Evolutionary conservation across 2,888 invertebrate genomes (phyloP).

Genomic region (Sphecodes monilicornis): DNA sequence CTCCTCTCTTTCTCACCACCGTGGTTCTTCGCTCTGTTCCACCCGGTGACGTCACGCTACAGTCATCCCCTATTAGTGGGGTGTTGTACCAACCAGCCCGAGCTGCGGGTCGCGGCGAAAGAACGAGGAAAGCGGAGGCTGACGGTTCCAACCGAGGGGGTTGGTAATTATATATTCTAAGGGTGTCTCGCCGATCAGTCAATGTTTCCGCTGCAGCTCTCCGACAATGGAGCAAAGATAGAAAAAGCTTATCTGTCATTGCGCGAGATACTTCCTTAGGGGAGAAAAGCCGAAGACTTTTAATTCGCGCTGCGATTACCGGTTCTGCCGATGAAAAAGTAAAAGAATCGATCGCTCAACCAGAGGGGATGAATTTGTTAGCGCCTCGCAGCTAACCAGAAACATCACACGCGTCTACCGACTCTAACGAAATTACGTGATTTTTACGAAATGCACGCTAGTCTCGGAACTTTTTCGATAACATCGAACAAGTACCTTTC

Average conservation of each 20-base stretch:
- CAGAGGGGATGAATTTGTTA: conserved; percentile 58
- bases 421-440: not conserved
- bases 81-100: conserved; percentile 75
- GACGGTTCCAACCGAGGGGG: conserved; percentile 61
- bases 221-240: conserved; percentile 82
- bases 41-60: conserved; percentile 80
- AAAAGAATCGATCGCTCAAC: conserved; percentile 65
- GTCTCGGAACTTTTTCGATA: not conserved
- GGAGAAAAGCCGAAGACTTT: conserved; percentile 75
- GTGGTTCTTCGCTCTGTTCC: conserved; percentile 39
- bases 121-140: conserved; percentile 49
- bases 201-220: conserved; percentile 84
- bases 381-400: conserved; percentile 18
- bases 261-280: conserved; percentile 79
- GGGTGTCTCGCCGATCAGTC: conserved; percentile 84
- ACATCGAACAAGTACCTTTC: not conserved
- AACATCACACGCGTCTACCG: not conserved
- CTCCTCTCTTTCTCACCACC: conserved; percentile 51
- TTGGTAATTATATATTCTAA: conserved; percentile 84
- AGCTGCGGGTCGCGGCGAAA: conserved; percentile 60
- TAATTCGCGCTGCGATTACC: conserved; percentile 79
- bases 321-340: conserved; percentile 81
- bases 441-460: not conserved
- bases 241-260: conserved; percentile 84
- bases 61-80: conserved; percentile 81